Conservation (phyloP, 1,140 invertebrate genomes). For the Drosophila kanapiae region DNA sequence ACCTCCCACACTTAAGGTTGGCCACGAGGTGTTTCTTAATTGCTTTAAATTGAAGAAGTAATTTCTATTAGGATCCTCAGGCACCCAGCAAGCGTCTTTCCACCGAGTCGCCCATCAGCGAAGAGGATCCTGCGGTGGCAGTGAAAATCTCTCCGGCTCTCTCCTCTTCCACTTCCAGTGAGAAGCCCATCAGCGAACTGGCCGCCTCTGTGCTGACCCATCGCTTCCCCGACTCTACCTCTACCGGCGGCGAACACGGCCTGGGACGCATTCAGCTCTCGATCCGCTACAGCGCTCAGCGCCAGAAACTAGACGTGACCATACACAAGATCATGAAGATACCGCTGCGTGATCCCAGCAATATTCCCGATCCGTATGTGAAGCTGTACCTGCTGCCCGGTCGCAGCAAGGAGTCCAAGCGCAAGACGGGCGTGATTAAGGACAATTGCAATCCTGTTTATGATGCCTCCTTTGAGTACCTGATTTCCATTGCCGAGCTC, state of each 20-base stretch:
- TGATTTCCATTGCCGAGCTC: slow-evolving; percentile 91
- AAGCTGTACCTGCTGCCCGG: slow-evolving; percentile 97
- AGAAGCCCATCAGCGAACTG: slow-evolving; percentile 67
- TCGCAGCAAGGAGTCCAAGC: slow-evolving; percentile 93
- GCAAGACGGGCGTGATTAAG: slow-evolving; percentile 94
- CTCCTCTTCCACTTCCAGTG: slow-evolving; percentile 59
- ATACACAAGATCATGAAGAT: slow-evolving; percentile 96
- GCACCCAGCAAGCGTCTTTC: slow-evolving; percentile 63
- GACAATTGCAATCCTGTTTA: slow-evolving; percentile 96
- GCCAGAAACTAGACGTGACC: slow-evolving; percentile 92
- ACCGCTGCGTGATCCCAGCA: slow-evolving; percentile 93
- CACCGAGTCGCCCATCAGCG: slow-evolving; percentile 70
- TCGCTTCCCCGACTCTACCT: slow-evolving; percentile 86
- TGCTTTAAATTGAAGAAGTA: not conserved
- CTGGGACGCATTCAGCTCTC: slow-evolving; percentile 94
- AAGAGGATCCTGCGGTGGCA: slow-evolving; percentile 76
- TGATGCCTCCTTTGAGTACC: slow-evolving; percentile 95
- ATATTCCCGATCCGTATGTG: slow-evolving; percentile 97
- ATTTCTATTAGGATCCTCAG: slow-evolving; percentile 53
- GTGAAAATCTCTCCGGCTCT: slow-evolving; percentile 49
- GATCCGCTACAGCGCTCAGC: slow-evolving; percentile 92
- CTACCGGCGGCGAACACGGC: slow-evolving; percentile 89
- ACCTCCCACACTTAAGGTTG: slow-evolving; percentile 37
- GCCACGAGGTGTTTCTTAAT: not conserved
- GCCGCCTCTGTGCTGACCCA: slow-evolving; percentile 75